Conservation (phyloP, 2,888 invertebrate species). For the Lymantria dispar region DNA sequence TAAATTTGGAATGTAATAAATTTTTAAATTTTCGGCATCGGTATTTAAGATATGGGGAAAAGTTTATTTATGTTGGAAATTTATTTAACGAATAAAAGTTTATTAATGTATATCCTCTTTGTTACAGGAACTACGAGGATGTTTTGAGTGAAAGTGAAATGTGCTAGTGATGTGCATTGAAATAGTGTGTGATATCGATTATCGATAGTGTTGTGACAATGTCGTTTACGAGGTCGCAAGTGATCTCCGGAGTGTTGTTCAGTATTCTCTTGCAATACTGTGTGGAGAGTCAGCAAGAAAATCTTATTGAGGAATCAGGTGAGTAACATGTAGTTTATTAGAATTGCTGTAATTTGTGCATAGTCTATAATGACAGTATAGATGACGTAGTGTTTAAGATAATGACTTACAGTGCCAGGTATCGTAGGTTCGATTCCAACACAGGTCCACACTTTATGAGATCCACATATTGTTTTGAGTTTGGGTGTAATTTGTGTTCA, state of each 20-base stretch:
- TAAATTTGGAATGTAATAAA: background rate
- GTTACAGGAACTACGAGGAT: constrained; percentile 33
- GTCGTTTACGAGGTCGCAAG: constrained; percentile 47
- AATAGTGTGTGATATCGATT: constrained; percentile 37
- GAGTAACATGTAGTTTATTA: constrained; percentile 31
- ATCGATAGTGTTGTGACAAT: constrained; percentile 42
- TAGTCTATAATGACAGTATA: too few relatives aligned
- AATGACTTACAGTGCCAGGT: too few relatives aligned
- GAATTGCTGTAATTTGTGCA: background rate
- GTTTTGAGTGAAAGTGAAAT: constrained; percentile 13
- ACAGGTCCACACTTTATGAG: too few relatives aligned
- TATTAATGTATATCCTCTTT: constrained; percentile 12
- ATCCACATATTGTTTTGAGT: too few relatives aligned
- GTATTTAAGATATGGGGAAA: background rate
- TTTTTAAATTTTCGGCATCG: background rate
- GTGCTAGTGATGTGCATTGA: constrained; percentile 46
- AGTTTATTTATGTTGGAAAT: background rate
- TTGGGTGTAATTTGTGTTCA: too few relatives aligned
- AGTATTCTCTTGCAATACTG: constrained; percentile 57
- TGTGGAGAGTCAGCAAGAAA: constrained; percentile 64
- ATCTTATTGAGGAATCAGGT: constrained; percentile 72
- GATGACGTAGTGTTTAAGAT: too few relatives aligned
- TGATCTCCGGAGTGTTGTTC: constrained; percentile 49
- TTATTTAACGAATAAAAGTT: background rate
- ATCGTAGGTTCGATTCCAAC: too few relatives aligned